Evolutionary conservation across 1,140 invertebrate genomes (phyloP).

Genomic region (Asbolus verrucosus): DNA sequence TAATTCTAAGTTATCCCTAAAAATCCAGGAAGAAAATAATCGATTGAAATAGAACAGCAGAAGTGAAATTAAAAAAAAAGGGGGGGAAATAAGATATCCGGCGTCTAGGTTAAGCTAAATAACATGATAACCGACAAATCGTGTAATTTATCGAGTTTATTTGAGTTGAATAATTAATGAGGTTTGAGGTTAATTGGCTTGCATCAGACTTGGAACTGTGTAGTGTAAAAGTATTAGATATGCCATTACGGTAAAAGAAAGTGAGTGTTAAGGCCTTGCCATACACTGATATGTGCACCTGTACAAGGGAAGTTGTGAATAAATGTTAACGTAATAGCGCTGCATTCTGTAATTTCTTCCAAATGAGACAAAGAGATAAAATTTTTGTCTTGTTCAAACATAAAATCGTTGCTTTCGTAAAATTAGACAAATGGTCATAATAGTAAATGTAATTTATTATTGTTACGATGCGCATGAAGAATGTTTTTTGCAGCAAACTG

Average conservation of each 20-base stretch:
- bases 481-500: constrained; percentile 1
- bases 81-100: too few relatives aligned
- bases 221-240: background rate
- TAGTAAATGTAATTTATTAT: constrained; percentile 17
- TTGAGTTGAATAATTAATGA: constrained; percentile 17
- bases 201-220: constrained; percentile 6
- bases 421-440: constrained; percentile 5
- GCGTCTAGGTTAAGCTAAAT: background rate
- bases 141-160: background rate
- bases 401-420: constrained; percentile 26
- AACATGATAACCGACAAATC: background rate
- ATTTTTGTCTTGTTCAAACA: too few relatives aligned
- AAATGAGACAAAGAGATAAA: too few relatives aligned
- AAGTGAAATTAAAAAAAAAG: too few relatives aligned
- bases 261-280: background rate
- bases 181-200: constrained; percentile 18
- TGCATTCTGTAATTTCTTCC: too few relatives aligned
- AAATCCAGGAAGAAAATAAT: too few relatives aligned
- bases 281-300: background rate
- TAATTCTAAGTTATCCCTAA: too few relatives aligned
- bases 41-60: too few relatives aligned
- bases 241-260: constrained; percentile 3
- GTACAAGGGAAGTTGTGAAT: too few relatives aligned
- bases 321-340: too few relatives aligned
- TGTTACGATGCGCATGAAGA: constrained; percentile 22